phyloP scores from a whole-genome alignment of 1,140 invertebrate species.

The Probaryconus sp. region DNA sequence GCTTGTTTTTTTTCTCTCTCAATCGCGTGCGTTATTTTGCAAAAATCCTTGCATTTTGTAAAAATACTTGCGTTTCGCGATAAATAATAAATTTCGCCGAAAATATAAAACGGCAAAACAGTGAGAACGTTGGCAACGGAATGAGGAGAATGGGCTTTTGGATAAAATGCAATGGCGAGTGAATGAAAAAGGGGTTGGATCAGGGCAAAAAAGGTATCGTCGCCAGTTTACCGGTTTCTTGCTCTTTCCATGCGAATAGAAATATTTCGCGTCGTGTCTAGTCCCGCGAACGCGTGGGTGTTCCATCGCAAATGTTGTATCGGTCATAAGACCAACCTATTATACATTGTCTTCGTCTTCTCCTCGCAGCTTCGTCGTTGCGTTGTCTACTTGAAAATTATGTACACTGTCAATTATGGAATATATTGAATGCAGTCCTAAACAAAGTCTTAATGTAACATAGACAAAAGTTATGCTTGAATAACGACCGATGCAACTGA shows the following conservation, averaged over 20 bases:
- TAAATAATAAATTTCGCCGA: conserved; percentile 32
- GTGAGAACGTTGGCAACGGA: conserved; percentile 35
- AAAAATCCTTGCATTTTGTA: no score
- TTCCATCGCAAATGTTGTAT: conserved; percentile 55
- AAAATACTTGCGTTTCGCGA: conserved; percentile 23
- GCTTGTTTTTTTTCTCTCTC: no score
- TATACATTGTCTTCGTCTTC: conserved; percentile 43
- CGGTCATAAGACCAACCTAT: conserved; percentile 64
- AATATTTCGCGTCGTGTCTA: conserved; percentile 65
- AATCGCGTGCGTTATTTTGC: no score
- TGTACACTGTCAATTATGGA: no score
- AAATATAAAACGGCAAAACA: no score
- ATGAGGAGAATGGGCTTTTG: conserved; percentile 18
- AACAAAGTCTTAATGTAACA: no score
- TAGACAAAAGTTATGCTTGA: no score
- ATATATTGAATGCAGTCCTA: no score
- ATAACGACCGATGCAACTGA: no score
- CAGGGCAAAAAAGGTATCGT: conserved; percentile 50
- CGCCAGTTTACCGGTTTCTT: conserved; percentile 65
- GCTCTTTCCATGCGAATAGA: conserved; percentile 64
- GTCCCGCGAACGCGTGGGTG: conserved; percentile 65
- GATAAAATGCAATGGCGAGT: conserved; percentile 32
- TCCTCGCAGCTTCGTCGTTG: conserved; percentile 21
- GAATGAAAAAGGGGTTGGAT: conserved; percentile 52
- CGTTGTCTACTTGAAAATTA: background rate